Percentiles rank a stretch among this genome's conserved stretches.
Evolutionary conservation across 2,888 invertebrate genomes (phyloP).

Genomic region (Lycia hirtaria): DNA sequence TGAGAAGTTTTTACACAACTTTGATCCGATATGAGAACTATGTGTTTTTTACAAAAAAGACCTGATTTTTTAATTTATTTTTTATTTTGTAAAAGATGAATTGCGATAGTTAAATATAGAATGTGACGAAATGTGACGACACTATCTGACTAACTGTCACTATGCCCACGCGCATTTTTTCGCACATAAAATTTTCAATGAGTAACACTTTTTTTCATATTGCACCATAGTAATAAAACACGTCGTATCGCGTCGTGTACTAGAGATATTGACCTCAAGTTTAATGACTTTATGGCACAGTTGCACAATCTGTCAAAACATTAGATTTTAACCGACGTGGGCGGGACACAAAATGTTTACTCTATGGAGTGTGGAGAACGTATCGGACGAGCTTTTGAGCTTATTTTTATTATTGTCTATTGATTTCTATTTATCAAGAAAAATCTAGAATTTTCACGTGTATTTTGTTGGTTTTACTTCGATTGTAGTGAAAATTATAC

Average conservation of each 20-base stretch:
- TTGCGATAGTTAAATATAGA: constrained; percentile 26
- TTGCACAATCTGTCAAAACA: constrained; percentile 37
- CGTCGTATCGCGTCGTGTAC: constrained; percentile 35
- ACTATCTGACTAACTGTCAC: constrained; percentile 61
- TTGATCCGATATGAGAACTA: too few species aligned
- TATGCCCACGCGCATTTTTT: constrained; percentile 66
- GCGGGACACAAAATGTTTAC: constrained; percentile 18
- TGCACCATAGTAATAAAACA: constrained; percentile 50
- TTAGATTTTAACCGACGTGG: constrained; percentile 16
- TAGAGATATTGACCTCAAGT: constrained; percentile 49
- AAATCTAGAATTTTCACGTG: not conserved
- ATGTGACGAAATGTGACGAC: constrained; percentile 47
- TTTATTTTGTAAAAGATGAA: constrained; percentile 17
- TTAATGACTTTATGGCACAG: constrained; percentile 48
- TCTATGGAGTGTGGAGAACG: constrained; percentile 4
- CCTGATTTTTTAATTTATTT: too few species aligned
- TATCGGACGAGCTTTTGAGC: not conserved
- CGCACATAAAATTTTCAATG: constrained; percentile 56
- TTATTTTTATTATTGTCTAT: constrained; percentile 2
- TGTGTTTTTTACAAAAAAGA: too few species aligned
- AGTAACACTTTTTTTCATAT: constrained; percentile 57
- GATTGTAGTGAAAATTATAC: too few species aligned
- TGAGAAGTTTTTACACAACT: not conserved
- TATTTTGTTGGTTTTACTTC: too few species aligned
- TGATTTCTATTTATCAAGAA: not conserved